Percentiles rank a stretch among this genome's conserved stretches.
phyloP scores from a whole-genome alignment of 2,797 vertebrate genomes.

The Pseudomugil gertrudae region DNA sequence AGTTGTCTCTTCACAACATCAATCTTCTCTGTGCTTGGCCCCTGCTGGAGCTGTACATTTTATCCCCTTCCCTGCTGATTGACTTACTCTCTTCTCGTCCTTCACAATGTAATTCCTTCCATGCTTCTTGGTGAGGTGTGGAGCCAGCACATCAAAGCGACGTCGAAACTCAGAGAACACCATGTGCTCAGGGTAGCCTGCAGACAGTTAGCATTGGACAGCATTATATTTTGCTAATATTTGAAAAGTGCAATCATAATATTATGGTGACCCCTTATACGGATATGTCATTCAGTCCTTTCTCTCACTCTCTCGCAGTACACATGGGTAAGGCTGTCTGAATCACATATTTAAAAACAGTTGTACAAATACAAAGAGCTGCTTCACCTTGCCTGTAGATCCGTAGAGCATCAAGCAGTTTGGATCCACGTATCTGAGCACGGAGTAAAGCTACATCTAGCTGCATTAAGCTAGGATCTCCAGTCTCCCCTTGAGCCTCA shows the following conservation, averaged over 20 bases:
- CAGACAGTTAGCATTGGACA: conserved; percentile 14
- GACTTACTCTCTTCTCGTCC: conserved; percentile 93
- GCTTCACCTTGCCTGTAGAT: conserved; percentile 95
- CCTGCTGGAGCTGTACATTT: conserved; percentile 48
- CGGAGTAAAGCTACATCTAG: conserved; percentile 93
- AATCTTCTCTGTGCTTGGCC: conserved; percentile 67
- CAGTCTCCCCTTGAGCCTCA: conserved; percentile 85
- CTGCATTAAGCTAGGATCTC: conserved; percentile 90
- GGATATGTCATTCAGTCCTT: background rate
- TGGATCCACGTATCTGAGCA: conserved; percentile 91
- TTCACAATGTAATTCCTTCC: conserved; percentile 96
- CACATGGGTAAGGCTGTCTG: conserved; percentile 1
- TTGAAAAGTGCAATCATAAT: background rate
- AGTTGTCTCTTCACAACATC: conserved; percentile 73
- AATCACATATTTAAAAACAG: too few relatives aligned
- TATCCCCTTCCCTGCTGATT: conserved; percentile 52
- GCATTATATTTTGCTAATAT: conserved; percentile 16
- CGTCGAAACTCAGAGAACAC: conserved; percentile 96
- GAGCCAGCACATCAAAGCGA: conserved; percentile 93
- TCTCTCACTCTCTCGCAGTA: background rate
- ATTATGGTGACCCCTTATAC: background rate
- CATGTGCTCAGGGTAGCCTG: conserved; percentile 98
- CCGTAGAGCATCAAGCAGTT: conserved; percentile 90
- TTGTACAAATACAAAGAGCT: conserved; percentile 14
- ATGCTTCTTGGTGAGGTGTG: conserved; percentile 95